Percentiles rank a stretch among this genome's conserved stretches.
Evolutionary conservation across 2,797 vertebrate genomes (phyloP).

Genomic region (Alauda arvensis): DNA sequence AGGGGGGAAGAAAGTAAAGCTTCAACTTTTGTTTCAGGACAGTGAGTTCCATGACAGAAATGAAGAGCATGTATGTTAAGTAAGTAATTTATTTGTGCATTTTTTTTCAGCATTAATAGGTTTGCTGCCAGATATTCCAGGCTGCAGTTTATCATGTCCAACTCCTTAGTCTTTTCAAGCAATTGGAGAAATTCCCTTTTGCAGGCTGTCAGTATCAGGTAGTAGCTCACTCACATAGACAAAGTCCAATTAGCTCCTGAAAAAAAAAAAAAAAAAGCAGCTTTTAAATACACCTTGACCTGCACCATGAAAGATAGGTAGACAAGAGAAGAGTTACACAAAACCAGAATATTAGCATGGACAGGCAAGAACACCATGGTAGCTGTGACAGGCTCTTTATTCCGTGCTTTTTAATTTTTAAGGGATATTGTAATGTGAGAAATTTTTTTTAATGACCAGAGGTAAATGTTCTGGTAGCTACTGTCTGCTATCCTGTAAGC

Average conservation of each 20-base stretch:
- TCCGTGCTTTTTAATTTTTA: not conserved
- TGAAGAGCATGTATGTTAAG: constrained; percentile 42
- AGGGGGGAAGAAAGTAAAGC: not conserved
- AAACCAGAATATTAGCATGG: constrained; percentile 13
- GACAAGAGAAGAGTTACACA: not conserved
- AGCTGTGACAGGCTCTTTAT: not conserved
- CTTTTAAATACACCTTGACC: constrained; percentile 62
- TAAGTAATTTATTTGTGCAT: constrained; percentile 64
- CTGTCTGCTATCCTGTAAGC: not conserved
- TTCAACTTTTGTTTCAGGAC: constrained; percentile 48
- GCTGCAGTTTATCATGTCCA: constrained; percentile 62
- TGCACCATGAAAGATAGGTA: constrained; percentile 31
- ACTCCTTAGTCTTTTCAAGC: constrained; percentile 58
- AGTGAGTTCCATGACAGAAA: constrained; percentile 50
- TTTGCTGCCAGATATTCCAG: constrained; percentile 59
- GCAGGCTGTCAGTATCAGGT: constrained; percentile 62
- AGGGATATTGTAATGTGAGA: not conserved
- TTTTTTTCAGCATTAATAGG: constrained; percentile 56
- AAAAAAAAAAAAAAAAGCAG: not conserved
- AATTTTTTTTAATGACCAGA: not conserved
- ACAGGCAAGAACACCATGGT: not conserved
- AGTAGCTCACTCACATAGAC: constrained; percentile 51
- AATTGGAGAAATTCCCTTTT: constrained; percentile 69
- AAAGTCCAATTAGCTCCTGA: constrained; percentile 63
- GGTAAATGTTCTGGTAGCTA: not conserved